Base-by-base conservation (phyloP, 2,888 invertebrate genomes). In the Lithophane socia region DNA sequence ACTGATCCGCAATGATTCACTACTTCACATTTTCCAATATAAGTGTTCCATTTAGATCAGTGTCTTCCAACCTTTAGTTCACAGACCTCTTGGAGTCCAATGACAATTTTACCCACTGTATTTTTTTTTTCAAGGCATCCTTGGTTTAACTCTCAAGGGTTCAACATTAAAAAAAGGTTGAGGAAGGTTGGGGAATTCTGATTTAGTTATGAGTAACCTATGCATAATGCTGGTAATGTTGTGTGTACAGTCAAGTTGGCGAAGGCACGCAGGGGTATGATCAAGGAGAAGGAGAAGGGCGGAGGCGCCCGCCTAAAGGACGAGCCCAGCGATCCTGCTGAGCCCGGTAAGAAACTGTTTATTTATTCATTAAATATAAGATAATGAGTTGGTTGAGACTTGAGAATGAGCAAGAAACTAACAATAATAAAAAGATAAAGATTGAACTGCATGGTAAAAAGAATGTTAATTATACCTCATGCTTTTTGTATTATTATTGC, bases 201-300 rank as follows among this genome's bases (percentile, higher is more conserved):
- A 18, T 56, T 75, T 37, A 37, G 29, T 18, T n/a, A 29, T 60
- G 8, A 21, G 13, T 37, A 63, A 63, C 44, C 2, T 54, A 42
- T 73, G 44, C 18, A 18, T 86, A 79, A 84, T 73, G 10, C n/a
- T 47, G 21, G 37, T 61, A 69, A 63, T 84, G 37, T 86, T 86
- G 29, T 86, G 73, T 90, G 73, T 90, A 68, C 95, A 97, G 97
- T 97, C 97, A 97, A 97, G 96, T 97, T 97, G 97, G 97, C 97
- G 97, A 97, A 97, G 96, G 97, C 97, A 97, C 97, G 97, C 95
- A 97, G 97, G 96, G 97, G 97, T 89, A 97, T 97, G 97, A 97
- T 97, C 89, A 97, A 97, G 94, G 97, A 97, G 96, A 97, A 97
- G 96, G 97, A 96, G 95, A 97, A 97, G 93, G 97, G 97, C 91